Conservation (phyloP, 2,113 vertebrate species). For the Tinamus guttatus region DNA sequence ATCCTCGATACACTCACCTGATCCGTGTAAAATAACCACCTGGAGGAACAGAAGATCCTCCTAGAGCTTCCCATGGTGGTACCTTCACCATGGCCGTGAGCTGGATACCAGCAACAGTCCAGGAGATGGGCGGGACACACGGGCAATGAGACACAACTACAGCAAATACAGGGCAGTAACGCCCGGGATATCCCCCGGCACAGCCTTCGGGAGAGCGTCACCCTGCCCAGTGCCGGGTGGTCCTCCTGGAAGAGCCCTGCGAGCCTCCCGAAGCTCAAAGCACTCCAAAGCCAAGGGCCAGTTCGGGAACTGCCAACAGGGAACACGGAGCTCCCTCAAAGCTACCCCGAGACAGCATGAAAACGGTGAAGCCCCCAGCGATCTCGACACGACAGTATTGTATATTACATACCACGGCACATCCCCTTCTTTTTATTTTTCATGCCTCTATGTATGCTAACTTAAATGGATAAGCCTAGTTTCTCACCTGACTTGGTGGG, state of each 20-base stretch:
- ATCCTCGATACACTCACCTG: too few relatives aligned
- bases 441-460: not conserved
- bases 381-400: not conserved
- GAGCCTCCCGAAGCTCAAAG: not conserved
- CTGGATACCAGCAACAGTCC: accelerated
- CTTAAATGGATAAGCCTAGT: not conserved
- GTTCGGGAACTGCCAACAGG: not conserved
- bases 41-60: not conserved
- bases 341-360: not conserved
- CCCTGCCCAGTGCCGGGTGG: not conserved
- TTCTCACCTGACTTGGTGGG: not conserved
- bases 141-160: accelerated
- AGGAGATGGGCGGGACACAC: accelerated
- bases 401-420: not conserved
- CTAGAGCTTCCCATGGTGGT: not conserved
- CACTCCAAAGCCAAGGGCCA: not conserved
- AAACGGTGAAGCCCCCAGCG: not conserved
- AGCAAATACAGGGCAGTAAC: not conserved
- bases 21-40: not conserved
- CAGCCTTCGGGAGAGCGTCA: not conserved
- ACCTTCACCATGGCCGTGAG: too few relatives aligned
- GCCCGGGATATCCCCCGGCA: not conserved
- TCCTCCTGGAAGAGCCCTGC: not conserved
- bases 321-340: not conserved
- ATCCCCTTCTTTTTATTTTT: not conserved